Evolutionary conservation across 64 coral and sea anemone species (phyloP).

Genomic region (Orbicella faveolata): DNA sequence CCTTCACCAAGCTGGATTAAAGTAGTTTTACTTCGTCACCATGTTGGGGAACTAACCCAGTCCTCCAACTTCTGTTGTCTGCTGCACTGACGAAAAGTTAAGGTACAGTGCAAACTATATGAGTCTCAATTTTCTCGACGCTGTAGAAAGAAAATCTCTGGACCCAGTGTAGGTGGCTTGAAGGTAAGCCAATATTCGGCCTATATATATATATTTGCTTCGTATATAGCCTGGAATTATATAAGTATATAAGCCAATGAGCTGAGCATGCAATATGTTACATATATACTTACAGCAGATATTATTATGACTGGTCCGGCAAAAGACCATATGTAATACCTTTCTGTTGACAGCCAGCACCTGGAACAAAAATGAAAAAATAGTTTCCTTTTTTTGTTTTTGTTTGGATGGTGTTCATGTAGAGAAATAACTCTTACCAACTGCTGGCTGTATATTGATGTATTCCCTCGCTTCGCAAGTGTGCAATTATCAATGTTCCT

Average conservation of each 20-base stretch:
- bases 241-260: neutral
- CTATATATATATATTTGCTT: neutral
- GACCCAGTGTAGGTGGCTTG: too few species aligned
- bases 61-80: too few species aligned
- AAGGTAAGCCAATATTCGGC: too few species aligned
- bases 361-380: conserved; percentile 7
- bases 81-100: too few species aligned
- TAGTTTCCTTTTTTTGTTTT: neutral
- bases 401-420: neutral
- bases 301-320: conserved; percentile 47
- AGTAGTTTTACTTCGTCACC: too few species aligned
- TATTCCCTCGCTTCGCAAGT: conserved; percentile 17
- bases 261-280: neutral
- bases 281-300: conserved; percentile 1
- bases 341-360: conserved; percentile 61
- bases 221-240: neutral
- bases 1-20: too few species aligned
- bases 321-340: conserved; percentile 55
- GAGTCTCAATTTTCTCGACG: too few species aligned
- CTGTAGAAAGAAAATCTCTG: too few species aligned
- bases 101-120: too few species aligned
- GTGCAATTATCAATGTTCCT: conserved; percentile 24
- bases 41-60: too few species aligned
- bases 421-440: conserved; percentile 32
- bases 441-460: conserved; percentile 34